Conservation (phyloP, 2,888 invertebrate genomes). For the Hydrotaea diabolus region DNA sequence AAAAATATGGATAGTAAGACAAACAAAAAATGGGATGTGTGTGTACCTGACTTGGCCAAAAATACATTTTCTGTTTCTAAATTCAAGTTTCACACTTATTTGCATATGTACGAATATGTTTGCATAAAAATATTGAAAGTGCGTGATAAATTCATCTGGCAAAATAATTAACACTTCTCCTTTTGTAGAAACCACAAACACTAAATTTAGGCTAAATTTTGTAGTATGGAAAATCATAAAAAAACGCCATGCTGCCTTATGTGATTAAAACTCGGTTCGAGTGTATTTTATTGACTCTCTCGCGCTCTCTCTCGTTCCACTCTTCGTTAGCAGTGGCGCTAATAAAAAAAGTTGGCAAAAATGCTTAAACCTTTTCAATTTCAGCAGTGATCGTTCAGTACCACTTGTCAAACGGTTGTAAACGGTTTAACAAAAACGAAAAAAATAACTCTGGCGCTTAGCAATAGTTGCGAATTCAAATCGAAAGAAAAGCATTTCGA, state of each 20-base stretch:
- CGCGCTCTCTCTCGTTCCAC: constrained; percentile 18
- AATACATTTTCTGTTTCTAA: constrained; percentile 8
- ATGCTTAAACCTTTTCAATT: constrained; percentile 34
- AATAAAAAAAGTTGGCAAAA: background rate
- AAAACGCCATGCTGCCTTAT: constrained; percentile 15
- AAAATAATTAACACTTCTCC: constrained; percentile 55
- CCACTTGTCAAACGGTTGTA: constrained; percentile 11
- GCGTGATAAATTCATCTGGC: constrained; percentile 46
- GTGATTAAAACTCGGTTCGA: background rate
- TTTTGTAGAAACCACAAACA: background rate
- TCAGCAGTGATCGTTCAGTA: constrained; percentile 23
- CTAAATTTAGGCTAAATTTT: constrained; percentile 25
- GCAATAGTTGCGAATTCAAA: background rate
- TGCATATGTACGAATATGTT: background rate
- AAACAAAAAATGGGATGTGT: too few species aligned
- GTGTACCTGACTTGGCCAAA: background rate
- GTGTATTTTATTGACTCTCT: background rate
- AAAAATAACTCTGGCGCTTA: background rate
- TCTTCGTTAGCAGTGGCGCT: background rate
- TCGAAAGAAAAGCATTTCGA: background rate
- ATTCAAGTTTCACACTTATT: background rate
- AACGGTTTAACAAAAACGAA: constrained; percentile 38
- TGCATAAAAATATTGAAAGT: background rate
- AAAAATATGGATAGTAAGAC: too few species aligned
- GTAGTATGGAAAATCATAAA: constrained; percentile 5